Percentiles rank a stretch among this genome's conserved stretches.
These are phyloP conservation scores for Oreotrochilus melanogaster DNA, from an alignment of 2,113 vertebrate species.

Conservation along the genomic window DNA sequence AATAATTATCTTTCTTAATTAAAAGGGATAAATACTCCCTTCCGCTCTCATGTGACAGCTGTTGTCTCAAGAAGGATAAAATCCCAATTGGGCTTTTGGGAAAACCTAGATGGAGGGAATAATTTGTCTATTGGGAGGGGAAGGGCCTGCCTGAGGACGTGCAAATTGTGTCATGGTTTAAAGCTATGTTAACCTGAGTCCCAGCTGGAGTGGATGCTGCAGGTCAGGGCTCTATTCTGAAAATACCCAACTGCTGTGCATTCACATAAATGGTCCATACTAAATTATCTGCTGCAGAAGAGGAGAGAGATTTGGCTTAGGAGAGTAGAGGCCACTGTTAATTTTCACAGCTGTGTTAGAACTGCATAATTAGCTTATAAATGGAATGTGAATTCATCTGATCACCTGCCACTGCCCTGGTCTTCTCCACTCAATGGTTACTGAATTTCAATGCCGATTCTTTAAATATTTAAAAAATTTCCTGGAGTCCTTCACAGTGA, in stretches of 20 bases:
- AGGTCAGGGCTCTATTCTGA: background rate
- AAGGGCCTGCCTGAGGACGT: background rate
- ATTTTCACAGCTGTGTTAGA: background rate
- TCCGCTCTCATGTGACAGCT: slow-evolving; percentile 44
- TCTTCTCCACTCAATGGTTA: background rate
- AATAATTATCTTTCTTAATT: slow-evolving; percentile 57
- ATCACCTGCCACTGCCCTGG: background rate
- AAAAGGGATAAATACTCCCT: slow-evolving; percentile 53
- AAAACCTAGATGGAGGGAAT: background rate
- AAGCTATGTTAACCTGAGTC: background rate
- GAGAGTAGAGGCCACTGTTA: background rate
- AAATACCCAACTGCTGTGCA: background rate
- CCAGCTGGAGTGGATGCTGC: background rate
- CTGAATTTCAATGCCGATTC: background rate
- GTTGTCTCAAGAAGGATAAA: slow-evolving; percentile 21
- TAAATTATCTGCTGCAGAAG: background rate
- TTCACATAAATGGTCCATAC: background rate
- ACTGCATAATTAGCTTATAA: background rate
- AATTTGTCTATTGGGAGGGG: background rate
- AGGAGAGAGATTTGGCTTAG: background rate
- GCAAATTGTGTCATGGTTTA: background rate
- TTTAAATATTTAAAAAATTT: background rate
- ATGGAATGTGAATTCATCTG: background rate
- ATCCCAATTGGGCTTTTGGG: slow-evolving; percentile 10
- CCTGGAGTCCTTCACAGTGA: background rate